A percentile compares a stretch with the other conserved stretches of the same genome.
Evolutionary conservation across 2,888 invertebrate species (phyloP).

Genomic region (Volucella zonaria): DNA sequence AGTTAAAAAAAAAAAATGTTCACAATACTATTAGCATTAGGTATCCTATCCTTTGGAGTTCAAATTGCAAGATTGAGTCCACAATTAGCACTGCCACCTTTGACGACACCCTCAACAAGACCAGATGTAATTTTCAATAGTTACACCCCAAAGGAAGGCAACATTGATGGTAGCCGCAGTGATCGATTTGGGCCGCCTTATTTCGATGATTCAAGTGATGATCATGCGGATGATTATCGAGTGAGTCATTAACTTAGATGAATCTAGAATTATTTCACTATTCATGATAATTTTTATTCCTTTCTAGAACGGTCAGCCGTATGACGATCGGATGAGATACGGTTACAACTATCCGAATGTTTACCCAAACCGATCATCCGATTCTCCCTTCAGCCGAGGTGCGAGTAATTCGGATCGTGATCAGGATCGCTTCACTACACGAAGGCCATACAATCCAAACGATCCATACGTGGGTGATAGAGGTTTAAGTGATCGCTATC

Average conservation of each 20-base stretch:
- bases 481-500: slow-evolving; percentile 20
- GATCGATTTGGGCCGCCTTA: slow-evolving; percentile 82
- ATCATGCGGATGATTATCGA: slow-evolving; percentile 81
- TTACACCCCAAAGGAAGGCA: slow-evolving; percentile 76
- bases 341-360: slow-evolving; percentile 46
- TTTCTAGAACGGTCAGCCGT: slow-evolving; percentile 80
- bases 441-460: slow-evolving; percentile 72
- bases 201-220: slow-evolving; percentile 77
- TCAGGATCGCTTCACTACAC: slow-evolving; percentile 70
- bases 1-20: slow-evolving; percentile 60
- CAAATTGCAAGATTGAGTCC: slow-evolving; percentile 75
- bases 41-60: slow-evolving; percentile 36
- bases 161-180: slow-evolving; percentile 79
- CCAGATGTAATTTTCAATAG: slow-evolving; percentile 80
- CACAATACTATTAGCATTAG: slow-evolving; percentile 74
- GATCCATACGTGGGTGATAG: slow-evolving; percentile 73
- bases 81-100: slow-evolving; percentile 85
- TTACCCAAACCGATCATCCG: slow-evolving; percentile 76
- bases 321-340: slow-evolving; percentile 79
- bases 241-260: slow-evolving; percentile 74
- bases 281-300: not conserved
- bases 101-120: slow-evolving; percentile 79
- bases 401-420: not conserved
- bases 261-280: not conserved
- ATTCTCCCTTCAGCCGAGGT: slow-evolving; percentile 78